These are phyloP conservation scores for Chlorops oryzae DNA, from an alignment of 1,140 invertebrate species.

Conservation along the genomic window DNA sequence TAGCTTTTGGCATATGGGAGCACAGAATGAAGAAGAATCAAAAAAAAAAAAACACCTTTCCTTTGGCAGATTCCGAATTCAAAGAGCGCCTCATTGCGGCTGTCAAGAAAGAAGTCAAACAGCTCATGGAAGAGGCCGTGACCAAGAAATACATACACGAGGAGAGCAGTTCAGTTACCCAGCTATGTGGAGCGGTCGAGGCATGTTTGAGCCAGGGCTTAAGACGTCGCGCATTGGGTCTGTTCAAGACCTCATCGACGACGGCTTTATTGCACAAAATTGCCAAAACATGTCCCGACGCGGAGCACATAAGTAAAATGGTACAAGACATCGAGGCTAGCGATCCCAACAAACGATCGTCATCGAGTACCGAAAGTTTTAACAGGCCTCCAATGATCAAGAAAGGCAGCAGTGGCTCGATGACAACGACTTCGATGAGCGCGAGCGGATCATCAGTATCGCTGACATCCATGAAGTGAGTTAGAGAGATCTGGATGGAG, in stretches of 20 bases:
- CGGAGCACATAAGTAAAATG: conserved; percentile 66
- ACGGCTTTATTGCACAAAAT: conserved; percentile 87
- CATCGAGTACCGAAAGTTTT: conserved; percentile 67
- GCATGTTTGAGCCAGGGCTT: conserved; percentile 83
- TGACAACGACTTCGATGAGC: conserved; percentile 43
- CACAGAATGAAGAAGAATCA: too few species aligned
- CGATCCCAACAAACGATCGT: conserved; percentile 64
- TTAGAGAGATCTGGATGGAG: background rate
- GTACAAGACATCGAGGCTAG: conserved; percentile 61
- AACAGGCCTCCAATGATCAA: conserved; percentile 58
- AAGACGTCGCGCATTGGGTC: conserved; percentile 60
- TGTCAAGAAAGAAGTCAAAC: conserved; percentile 84
- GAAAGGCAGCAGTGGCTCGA: conserved; percentile 56
- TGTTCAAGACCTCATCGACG: conserved; percentile 87
- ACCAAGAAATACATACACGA: conserved; percentile 88
- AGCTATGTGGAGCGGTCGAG: conserved; percentile 80
- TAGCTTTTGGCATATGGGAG: too few species aligned
- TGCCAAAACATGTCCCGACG: conserved; percentile 66
- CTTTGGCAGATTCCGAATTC: conserved; percentile 49
- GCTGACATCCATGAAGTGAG: conserved; percentile 38
- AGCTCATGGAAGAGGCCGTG: conserved; percentile 91
- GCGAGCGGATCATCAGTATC: conserved; percentile 35
- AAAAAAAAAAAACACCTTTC: background rate
- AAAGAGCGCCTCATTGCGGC: conserved; percentile 70
- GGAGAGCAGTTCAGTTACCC: conserved; percentile 81